A percentile compares a stretch with the other conserved stretches of the same genome.
Evolutionary conservation across 2,797 vertebrate genomes (phyloP).

Genomic region (Micromesistius poutassou): DNA sequence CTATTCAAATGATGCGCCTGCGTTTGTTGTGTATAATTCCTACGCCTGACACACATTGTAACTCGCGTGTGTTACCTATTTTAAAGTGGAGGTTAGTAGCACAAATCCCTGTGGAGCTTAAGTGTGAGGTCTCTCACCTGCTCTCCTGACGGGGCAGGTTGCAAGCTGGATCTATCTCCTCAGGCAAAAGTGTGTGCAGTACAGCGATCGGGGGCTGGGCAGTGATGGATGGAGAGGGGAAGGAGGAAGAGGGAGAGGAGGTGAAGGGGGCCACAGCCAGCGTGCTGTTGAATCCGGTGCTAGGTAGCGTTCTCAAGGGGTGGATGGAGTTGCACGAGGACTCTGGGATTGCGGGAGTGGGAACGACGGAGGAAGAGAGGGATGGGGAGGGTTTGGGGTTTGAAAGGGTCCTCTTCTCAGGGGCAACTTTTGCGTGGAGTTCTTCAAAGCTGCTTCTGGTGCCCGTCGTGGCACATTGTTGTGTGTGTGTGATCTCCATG

Average conservation of each 20-base stretch:
- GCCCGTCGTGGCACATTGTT: conserved; percentile 7
- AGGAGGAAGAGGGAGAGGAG: conserved; percentile 48
- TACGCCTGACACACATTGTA: conserved; percentile 30
- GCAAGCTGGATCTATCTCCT: conserved; percentile 89
- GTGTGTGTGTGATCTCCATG: not conserved
- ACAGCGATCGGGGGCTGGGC: conserved; percentile 76
- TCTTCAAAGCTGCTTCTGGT: conserved; percentile 63
- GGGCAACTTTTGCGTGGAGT: conserved; percentile 72
- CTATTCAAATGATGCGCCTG: not conserved
- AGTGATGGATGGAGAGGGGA: conserved; percentile 68
- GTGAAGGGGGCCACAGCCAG: conserved; percentile 56
- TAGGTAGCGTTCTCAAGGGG: conserved; percentile 58
- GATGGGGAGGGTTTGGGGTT: conserved; percentile 57
- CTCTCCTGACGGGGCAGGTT: conserved; percentile 76
- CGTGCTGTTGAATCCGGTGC: conserved; percentile 55
- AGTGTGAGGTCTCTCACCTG: conserved; percentile 87
- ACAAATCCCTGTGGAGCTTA: conserved; percentile 32
- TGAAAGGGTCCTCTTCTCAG: conserved; percentile 52
- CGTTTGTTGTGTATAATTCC: conserved; percentile 17
- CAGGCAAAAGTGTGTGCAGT: conserved; percentile 86
- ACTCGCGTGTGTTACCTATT: not conserved
- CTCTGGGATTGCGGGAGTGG: conserved; percentile 54
- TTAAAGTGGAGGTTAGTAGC: not conserved
- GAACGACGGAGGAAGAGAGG: conserved; percentile 54
- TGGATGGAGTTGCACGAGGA: conserved; percentile 58